Base-by-base conservation (phyloP, 2,113 vertebrate genomes). In the Etia nguti region DNA sequence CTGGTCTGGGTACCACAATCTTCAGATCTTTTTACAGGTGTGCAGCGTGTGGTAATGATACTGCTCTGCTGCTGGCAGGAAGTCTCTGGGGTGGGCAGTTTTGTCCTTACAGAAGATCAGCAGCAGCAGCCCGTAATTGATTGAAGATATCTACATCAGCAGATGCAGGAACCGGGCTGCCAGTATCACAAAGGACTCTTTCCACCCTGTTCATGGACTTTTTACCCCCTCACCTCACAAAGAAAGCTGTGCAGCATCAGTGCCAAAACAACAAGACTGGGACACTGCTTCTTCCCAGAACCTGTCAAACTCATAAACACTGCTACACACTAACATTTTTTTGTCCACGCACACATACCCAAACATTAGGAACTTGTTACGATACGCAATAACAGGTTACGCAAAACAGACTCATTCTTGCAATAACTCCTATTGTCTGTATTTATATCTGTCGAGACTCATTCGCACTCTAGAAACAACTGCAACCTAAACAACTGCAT, bases 401-500 rank as follows among this genome's bases (percentile, higher is more conserved):
- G 15, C 65, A 43, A 43, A 70, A 43, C n/a, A 70, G 0, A 70
- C 65, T 10, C 0, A 24, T 43, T 41, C 0, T 24, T 70, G 15
- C 41, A 75, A 75, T 11, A 75, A 75, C 8, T 0, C 4, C 22
- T 16, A 18, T 6, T 46, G 22, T 0, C 8, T 43, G 36, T 46
- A 46, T 46, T 46, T 46, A 46, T 46, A 73, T 73, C 22, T 73
- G 26, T 73, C 43, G 46, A 4, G 41, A 73, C 41, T 41, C 0
- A 0, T 68, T 41, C 9, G 36, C 36, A 41, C 36, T 43, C 36
- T 24, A 70, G 7, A 2, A 70, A 6, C 3, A 15, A 41, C 0
- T 68, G n/a, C 0, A 12, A 11, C 9, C 11, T 0, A 70, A 70
- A 41, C 0, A 38, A 65, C 60, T 38, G 60, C 60, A 38, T 65